Evolutionary conservation across 2,888 invertebrate genomes (phyloP), one percentile per base, ranked within the genome.

Genomic region (Eudemis profundana): DNA sequence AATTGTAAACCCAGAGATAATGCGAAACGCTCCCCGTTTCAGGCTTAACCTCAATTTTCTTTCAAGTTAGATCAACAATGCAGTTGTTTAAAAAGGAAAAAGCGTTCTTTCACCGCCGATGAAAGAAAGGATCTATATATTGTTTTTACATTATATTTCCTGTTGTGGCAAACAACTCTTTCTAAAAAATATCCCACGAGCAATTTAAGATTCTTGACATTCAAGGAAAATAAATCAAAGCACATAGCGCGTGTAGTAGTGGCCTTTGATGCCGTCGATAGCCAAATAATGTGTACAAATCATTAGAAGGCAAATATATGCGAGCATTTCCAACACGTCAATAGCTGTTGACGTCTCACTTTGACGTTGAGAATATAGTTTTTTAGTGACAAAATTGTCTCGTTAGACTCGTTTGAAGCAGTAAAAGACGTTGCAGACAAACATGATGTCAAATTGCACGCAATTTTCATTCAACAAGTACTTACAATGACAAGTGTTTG

Each of bases 241-340:
- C 2, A 33, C 19, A 21, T 4, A 4, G 10, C 19, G 14, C 33
- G 33, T 2, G 21, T 12, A 15, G 4, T 47, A 56, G 61, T 50
- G 49, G 54, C 70, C 64, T 72, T 72, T 71, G 71, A 70, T 67
- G 65, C 69, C 66, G 66, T 70, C 61, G 70, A 59, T 67, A 70
- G 72, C 68, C 70, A 67, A 72, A 74, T 71, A 65, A 65, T 65
- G 65, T 65, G 46, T 65, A 75, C 74, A 78, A 76, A 76, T 78
- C 74, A 71, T 78, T 78, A 78, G 73, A 72, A 53, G n/a, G 65
- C 53, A 65, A 65, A 65, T 60, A 65, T 46, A 60, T 47, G 50
- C 65, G 38, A 65, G 60, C 65, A 46, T 21, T 46, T 53, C 47
- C 46, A 65, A 53, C 59, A 27, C 59, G 46, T 64, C 64, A 42